These are phyloP conservation scores for Coilia nasus DNA, from an alignment of 2,797 vertebrate species.

Conservation along the genomic window DNA sequence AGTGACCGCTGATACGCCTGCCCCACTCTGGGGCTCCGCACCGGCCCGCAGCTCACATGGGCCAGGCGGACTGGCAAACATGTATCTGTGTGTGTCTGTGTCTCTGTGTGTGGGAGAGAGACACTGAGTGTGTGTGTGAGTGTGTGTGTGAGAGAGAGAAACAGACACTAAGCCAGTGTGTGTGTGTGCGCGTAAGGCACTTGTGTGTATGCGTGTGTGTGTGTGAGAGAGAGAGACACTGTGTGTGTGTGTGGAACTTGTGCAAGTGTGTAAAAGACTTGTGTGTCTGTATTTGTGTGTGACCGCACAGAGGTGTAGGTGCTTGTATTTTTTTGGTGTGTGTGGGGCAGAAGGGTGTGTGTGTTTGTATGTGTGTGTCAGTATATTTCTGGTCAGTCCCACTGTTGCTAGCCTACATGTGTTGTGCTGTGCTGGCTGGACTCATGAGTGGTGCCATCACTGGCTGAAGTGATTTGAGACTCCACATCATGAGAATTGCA, in stretches of 20 bases:
- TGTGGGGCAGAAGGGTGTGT: not conserved
- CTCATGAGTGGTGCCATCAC: constrained; percentile 63
- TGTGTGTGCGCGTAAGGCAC: constrained; percentile 15
- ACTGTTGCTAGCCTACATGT: constrained; percentile 63
- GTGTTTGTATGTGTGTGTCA: constrained; percentile 60
- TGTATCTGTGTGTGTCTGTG: not conserved
- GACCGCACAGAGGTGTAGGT: not conserved
- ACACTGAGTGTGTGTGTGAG: constrained; percentile 41
- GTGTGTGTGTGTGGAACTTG: constrained; percentile 63
- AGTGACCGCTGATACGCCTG: constrained; percentile 72
- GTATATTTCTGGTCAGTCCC: constrained; percentile 69
- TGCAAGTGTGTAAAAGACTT: constrained; percentile 62
- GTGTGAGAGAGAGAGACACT: too few relatives aligned
- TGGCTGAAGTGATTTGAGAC: constrained; percentile 66
- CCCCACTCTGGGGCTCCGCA: not conserved
- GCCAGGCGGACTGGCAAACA: not conserved
- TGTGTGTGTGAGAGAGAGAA: constrained; percentile 54
- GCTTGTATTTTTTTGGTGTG: not conserved
- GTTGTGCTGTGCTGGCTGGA: constrained; percentile 56
- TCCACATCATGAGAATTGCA: constrained; percentile 50
- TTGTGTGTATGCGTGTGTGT: too few relatives aligned
- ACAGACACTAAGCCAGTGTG: not conserved
- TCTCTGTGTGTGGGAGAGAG: not conserved
- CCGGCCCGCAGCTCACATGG: not conserved
- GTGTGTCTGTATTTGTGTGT: not conserved